These are phyloP conservation scores for Cinclus mexicanus DNA, from an alignment of 2,113 vertebrate genomes.

Conservation along the genomic window DNA sequence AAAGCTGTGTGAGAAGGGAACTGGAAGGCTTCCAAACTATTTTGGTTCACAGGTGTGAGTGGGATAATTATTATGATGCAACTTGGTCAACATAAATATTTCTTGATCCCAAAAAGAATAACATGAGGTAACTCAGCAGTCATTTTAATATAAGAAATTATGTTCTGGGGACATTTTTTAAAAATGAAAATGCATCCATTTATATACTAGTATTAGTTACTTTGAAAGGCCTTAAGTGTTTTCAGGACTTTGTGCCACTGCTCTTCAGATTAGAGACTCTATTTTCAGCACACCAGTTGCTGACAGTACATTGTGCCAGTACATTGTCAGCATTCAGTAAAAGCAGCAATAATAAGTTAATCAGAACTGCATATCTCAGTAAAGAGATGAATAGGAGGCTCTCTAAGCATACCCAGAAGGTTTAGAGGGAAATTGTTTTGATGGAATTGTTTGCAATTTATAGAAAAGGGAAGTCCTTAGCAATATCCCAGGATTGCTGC, in stretches of 20 bases:
- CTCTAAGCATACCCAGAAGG: neutral
- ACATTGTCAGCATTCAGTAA: conserved; percentile 62
- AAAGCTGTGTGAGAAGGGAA: neutral
- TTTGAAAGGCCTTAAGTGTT: conserved; percentile 3
- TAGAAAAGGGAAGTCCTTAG: neutral
- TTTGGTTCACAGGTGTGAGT: neutral
- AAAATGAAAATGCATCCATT: neutral
- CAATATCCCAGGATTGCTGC: neutral
- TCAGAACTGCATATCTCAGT: neutral
- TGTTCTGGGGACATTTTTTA: neutral
- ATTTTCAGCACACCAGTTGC: conserved; percentile 62
- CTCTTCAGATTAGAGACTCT: conserved; percentile 57
- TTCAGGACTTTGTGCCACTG: neutral
- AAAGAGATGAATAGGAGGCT: neutral
- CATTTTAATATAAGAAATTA: neutral
- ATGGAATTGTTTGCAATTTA: neutral
- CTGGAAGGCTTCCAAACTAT: conserved; percentile 12
- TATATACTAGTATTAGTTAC: neutral
- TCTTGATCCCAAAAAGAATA: neutral
- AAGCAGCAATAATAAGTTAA: neutral
- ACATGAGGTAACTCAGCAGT: neutral
- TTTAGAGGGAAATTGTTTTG: neutral
- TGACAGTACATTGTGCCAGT: conserved; percentile 12
- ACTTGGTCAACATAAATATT: neutral
- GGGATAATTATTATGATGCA: conserved; percentile 11